Base-by-base conservation (phyloP, 1,140 invertebrate species). In the Drosophila neocordata region DNA sequence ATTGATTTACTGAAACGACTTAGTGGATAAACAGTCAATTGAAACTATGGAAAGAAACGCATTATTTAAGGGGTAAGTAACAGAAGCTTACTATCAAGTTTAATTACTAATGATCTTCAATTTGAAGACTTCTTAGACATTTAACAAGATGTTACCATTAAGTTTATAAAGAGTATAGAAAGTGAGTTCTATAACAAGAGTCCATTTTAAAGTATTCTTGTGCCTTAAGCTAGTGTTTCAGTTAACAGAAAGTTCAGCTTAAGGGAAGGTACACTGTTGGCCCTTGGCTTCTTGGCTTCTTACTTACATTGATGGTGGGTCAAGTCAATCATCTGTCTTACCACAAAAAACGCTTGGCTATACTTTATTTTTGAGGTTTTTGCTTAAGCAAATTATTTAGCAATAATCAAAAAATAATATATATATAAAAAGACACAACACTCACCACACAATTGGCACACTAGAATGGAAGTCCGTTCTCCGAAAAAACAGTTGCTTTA, bases 361-460 rank as follows among this genome's bases (percentile, higher is more conserved):
- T 48, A 18, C 41, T 20, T 48, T 48, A 48, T 13, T 34, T 55
- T 53, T 22, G 20, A 59, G 31, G 55, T 31, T 35, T 57, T 20
- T 31, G 31, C 13, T 65, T 65, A 55, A 66, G 24, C 13, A 66
- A 66, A 58, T 53, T 41, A 59, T 65, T 73, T 59, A 59, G 69
- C 69, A 65, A 73, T 58, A 73, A 73, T 66, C 59, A 73, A 62
- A 31, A 60, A 37, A 20, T 18, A 44, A 44, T 44, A 31, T 6
- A 7, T 31, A 31, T 31, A 31, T 55, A 13, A 5, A 53, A 64
- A 53, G 41, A 66, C 37, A 20, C 48, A 51, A 72, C 31, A 74
- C 60, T 27, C 11, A 35, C 48, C 60, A 27, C 13, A 13, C 41
- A 20, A 48, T 48, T 20, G 41, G 15, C 41, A 48, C 41, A 48